These are phyloP conservation scores for Poeciliopsis paucimaculata DNA, from an alignment of 2,797 vertebrate species.

Conservation along the genomic window DNA sequence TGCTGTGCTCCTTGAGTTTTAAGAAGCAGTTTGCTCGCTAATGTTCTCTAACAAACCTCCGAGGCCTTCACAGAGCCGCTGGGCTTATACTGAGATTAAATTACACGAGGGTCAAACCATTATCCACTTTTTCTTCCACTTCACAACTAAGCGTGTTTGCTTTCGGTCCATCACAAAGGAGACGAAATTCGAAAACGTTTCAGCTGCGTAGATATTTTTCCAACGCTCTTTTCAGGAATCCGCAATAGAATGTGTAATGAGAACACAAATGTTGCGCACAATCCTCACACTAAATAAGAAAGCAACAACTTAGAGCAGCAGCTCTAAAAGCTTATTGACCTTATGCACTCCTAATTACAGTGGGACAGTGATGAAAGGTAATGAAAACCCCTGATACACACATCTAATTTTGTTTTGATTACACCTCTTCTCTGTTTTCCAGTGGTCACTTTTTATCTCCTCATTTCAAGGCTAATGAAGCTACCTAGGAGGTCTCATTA, in stretches of 20 bases:
- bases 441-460: constrained; percentile 10
- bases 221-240: background rate
- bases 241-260: background rate
- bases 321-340: constrained; percentile 5
- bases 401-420: constrained; percentile 5
- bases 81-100: background rate
- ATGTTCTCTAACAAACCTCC: background rate
- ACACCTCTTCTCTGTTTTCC: background rate
- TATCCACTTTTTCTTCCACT: background rate
- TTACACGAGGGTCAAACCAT: background rate
- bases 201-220: background rate
- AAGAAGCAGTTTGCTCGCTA: background rate
- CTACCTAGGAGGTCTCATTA: constrained; percentile 5
- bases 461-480: constrained; percentile 2
- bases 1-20: background rate
- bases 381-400: background rate
- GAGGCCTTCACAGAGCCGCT: background rate
- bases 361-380: background rate
- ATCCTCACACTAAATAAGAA: background rate
- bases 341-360: background rate
- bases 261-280: background rate
- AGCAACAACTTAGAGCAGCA: background rate
- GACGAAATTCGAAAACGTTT: background rate
- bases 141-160: background rate
- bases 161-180: background rate